These are phyloP conservation scores for Chionis minor DNA, from an alignment of 2,113 vertebrate species.

Conservation along the genomic window DNA sequence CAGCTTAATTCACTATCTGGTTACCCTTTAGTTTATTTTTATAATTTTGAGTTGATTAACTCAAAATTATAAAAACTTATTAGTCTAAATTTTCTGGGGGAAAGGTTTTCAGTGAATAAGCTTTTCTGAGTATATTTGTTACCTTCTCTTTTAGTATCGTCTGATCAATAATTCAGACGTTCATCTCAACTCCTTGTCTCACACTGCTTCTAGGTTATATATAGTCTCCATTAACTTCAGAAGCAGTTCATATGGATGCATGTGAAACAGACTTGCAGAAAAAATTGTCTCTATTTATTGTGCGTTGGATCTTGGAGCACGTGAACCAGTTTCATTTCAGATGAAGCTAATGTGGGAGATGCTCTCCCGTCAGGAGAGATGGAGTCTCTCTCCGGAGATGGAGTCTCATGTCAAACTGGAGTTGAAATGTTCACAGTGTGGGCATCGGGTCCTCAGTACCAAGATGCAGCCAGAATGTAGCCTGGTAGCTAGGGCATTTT, in stretches of 20 bases:
- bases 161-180: neutral
- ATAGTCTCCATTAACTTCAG: neutral
- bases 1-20: neutral
- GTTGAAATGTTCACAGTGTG: neutral
- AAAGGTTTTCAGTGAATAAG: neutral
- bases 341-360: neutral
- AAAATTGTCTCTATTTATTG: neutral
- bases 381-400: too few relatives aligned
- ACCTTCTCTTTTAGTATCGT: neutral
- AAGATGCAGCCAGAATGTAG: neutral
- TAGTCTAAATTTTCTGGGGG: neutral
- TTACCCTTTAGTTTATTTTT: neutral
- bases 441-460: neutral
- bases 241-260: neutral
- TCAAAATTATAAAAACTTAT: too few relatives aligned
- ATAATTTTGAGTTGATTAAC: neutral
- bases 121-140: neutral
- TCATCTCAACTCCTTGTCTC: neutral
- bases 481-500: neutral
- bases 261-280: neutral
- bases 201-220: neutral
- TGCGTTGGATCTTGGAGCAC: rapidly evolving
- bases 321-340: neutral
- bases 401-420: neutral
- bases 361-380: neutral